phyloP scores from a whole-genome alignment of 2,797 vertebrate genomes.

The Lerista edwardsae region DNA sequence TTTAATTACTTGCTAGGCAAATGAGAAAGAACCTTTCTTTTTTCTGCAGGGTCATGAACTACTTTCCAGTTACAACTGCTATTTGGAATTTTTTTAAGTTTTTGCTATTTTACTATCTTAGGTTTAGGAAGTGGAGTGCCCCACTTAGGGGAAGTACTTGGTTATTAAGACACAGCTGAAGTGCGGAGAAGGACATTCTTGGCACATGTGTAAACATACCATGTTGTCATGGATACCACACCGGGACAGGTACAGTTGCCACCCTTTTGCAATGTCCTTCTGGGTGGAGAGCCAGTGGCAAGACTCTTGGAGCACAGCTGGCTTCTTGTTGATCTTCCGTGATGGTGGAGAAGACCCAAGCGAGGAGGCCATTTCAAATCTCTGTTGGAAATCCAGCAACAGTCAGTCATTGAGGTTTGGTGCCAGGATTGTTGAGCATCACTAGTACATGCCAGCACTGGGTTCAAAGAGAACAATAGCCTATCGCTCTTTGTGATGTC shows the following conservation, averaged over 20 bases:
- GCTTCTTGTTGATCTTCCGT: neutral
- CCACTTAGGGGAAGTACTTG: constrained; percentile 21
- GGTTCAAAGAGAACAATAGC: neutral
- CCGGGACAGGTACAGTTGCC: neutral
- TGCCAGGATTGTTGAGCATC: neutral
- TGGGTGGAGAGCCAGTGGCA: neutral
- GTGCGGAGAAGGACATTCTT: neutral
- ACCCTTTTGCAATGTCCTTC: neutral
- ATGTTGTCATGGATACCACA: neutral
- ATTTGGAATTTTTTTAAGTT: neutral
- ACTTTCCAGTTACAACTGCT: constrained; percentile 11
- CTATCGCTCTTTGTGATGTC: neutral
- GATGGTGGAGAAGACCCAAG: neutral
- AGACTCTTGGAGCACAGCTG: neutral
- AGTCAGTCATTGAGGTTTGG: neutral
- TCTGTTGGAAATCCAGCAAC: neutral
- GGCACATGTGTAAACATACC: neutral
- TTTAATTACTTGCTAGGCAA: constrained; percentile 7
- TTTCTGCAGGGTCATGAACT: constrained; percentile 26
- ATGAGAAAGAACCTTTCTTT: constrained; percentile 4
- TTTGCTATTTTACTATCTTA: neutral
- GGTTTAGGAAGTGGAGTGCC: neutral
- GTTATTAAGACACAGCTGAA: constrained; percentile 8
- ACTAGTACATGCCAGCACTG: neutral
- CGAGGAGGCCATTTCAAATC: neutral